These are phyloP conservation scores for Aramus guarauna DNA, from an alignment of 2,113 vertebrate species.

Conservation along the genomic window DNA sequence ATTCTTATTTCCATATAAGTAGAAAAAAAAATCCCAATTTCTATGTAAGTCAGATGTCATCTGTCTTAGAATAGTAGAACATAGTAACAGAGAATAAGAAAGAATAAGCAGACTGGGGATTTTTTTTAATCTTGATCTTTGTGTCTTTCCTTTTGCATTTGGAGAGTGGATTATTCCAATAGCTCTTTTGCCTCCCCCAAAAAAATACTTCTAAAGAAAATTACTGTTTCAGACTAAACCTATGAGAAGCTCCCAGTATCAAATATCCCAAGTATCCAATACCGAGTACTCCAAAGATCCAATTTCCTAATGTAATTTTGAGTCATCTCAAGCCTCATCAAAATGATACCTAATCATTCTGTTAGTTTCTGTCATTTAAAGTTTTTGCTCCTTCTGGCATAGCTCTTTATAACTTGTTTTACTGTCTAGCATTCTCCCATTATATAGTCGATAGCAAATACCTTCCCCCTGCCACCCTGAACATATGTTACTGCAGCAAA, in stretches of 20 bases:
- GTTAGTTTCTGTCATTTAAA: neutral
- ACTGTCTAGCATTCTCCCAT: neutral
- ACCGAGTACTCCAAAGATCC: neutral
- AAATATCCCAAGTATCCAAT: neutral
- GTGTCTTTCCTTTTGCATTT: neutral
- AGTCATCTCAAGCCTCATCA: neutral
- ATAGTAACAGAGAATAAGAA: neutral
- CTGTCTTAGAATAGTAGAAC: neutral
- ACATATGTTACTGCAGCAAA: slow-evolving; percentile 48
- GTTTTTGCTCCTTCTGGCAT: neutral
- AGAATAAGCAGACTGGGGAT: neutral
- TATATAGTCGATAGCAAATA: neutral
- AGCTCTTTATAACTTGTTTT: slow-evolving; percentile 16
- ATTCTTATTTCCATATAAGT: neutral
- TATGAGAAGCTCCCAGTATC: neutral
- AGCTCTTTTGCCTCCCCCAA: neutral
- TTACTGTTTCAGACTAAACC: neutral
- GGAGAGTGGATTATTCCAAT: neutral
- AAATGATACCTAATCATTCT: neutral
- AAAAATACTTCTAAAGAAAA: neutral
- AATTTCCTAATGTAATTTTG: neutral
- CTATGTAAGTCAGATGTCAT: neutral
- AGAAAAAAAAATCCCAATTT: neutral
- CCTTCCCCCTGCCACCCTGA: neutral
- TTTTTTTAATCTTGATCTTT: neutral